phyloP scores from a whole-genome alignment of 2,113 vertebrate genomes.

The Kryptolebias marmoratus region DNA sequence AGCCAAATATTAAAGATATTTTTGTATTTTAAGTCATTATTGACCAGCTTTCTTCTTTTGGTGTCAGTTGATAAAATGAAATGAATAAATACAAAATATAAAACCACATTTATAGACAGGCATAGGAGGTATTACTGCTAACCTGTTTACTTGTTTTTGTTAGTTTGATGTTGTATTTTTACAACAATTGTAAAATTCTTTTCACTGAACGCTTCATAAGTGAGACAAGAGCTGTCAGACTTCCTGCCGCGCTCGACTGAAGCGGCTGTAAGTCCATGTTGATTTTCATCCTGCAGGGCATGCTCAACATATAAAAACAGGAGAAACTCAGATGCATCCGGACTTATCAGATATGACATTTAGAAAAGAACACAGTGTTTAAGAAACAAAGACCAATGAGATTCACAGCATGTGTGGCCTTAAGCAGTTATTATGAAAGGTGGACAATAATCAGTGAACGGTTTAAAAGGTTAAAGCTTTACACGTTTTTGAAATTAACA shows the following conservation, averaged over 20 bases:
- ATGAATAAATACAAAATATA: too few relatives aligned
- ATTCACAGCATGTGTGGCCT: slow-evolving; percentile 12
- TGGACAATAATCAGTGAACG: not conserved
- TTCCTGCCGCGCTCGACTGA: slow-evolving; percentile 37
- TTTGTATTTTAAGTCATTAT: too few relatives aligned
- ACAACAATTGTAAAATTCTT: too few relatives aligned
- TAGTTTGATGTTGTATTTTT: not conserved
- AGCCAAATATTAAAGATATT: too few relatives aligned
- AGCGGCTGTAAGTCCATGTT: slow-evolving; percentile 30
- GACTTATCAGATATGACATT: slow-evolving; percentile 68
- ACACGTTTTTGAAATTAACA: not conserved
- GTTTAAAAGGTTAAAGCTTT: slow-evolving; percentile 23
- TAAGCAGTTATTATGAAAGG: slow-evolving; percentile 3
- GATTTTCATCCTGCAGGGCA: slow-evolving; percentile 43
- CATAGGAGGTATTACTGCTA: too few relatives aligned
- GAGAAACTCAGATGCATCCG: slow-evolving; percentile 38
- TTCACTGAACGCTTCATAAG: too few relatives aligned
- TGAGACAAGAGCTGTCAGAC: slow-evolving; percentile 16
- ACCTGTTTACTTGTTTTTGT: not conserved
- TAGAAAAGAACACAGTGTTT: slow-evolving; percentile 34
- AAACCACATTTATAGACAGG: too few relatives aligned
- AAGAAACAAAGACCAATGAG: slow-evolving; percentile 37
- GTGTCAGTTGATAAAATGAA: too few relatives aligned
- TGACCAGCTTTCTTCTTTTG: too few relatives aligned
- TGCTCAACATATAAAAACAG: slow-evolving; percentile 30